Percentiles rank a stretch among this genome's conserved stretches.
Conservation (phyloP, 2,888 invertebrate genomes). For the Loripinus fragilis region DNA sequence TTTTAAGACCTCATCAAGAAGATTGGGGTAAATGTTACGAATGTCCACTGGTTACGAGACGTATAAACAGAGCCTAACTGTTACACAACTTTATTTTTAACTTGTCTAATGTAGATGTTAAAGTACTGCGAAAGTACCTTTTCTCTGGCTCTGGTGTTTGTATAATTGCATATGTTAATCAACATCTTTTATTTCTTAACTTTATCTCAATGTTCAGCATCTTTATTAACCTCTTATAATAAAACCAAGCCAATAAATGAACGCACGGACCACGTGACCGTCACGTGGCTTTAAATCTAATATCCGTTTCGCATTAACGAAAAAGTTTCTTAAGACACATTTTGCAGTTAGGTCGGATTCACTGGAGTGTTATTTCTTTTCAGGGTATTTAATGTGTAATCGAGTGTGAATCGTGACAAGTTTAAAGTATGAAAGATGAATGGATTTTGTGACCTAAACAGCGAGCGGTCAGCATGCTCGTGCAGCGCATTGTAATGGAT, state of each 20-base stretch:
- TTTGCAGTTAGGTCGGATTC: constrained; percentile 17
- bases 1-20: too few relatives aligned
- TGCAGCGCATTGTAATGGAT: constrained; percentile 18
- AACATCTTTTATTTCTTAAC: neutral
- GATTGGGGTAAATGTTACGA: too few relatives aligned
- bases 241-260: constrained; percentile 4
- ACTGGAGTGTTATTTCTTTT: constrained; percentile 60
- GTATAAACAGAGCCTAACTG: too few relatives aligned
- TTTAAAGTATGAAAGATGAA: constrained; percentile 13
- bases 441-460: constrained; percentile 1
- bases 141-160: neutral
- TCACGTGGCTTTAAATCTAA: constrained; percentile 58
- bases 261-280: constrained; percentile 36
- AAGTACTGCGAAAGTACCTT: too few relatives aligned
- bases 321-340: constrained; percentile 42
- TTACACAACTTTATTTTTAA: too few relatives aligned
- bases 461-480: constrained; percentile 5
- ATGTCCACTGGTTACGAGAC: too few relatives aligned
- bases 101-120: too few relatives aligned
- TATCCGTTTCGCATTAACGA: constrained; percentile 50
- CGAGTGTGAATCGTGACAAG: constrained; percentile 44
- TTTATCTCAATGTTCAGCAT: constrained; percentile 3
- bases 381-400: constrained; percentile 52
- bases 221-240: constrained; percentile 20
- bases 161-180: constrained; percentile 15